A percentile compares a stretch with the other conserved stretches of the same genome.
These are phyloP conservation scores for Sebastes hopkinsi DNA, from an alignment of 2,797 vertebrate species.

Conservation along the genomic window DNA sequence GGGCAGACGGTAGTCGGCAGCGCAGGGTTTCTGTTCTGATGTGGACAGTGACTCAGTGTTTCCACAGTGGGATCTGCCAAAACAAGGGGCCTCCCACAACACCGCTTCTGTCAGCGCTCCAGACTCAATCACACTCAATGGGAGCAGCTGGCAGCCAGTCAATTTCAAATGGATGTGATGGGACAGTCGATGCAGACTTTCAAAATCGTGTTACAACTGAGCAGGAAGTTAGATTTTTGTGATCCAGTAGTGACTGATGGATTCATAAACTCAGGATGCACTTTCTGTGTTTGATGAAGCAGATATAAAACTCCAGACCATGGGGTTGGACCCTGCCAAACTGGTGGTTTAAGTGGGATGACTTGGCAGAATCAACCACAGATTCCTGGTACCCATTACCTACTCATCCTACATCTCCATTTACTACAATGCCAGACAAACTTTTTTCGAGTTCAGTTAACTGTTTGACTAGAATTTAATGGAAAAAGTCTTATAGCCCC, in stretches of 20 bases:
- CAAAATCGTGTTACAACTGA: slow-evolving; percentile 4
- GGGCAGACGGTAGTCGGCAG: neutral
- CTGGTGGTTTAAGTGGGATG: neutral
- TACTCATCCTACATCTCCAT: neutral
- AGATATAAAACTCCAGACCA: neutral
- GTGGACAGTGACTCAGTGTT: slow-evolving; percentile 69
- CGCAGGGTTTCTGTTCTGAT: slow-evolving; percentile 33
- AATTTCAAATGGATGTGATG: slow-evolving; percentile 23
- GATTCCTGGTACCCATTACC: neutral
- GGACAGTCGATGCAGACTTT: neutral
- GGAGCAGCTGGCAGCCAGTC: slow-evolving; percentile 39
- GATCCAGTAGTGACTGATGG: neutral
- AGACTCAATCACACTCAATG: slow-evolving; percentile 22
- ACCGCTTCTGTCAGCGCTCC: slow-evolving; percentile 51
- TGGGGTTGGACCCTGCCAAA: neutral
- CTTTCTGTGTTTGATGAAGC: neutral
- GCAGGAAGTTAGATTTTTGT: neutral
- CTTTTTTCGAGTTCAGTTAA: neutral
- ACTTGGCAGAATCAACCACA: neutral
- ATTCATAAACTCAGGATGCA: neutral
- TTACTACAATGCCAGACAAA: too few relatives aligned
- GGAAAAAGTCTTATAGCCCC: too few relatives aligned
- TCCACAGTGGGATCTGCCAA: slow-evolving; percentile 60
- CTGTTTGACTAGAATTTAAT: neutral
- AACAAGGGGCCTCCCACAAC: slow-evolving; percentile 55